Conservation (phyloP, 2,797 vertebrate species). For the Gobio occitaniae region DNA sequence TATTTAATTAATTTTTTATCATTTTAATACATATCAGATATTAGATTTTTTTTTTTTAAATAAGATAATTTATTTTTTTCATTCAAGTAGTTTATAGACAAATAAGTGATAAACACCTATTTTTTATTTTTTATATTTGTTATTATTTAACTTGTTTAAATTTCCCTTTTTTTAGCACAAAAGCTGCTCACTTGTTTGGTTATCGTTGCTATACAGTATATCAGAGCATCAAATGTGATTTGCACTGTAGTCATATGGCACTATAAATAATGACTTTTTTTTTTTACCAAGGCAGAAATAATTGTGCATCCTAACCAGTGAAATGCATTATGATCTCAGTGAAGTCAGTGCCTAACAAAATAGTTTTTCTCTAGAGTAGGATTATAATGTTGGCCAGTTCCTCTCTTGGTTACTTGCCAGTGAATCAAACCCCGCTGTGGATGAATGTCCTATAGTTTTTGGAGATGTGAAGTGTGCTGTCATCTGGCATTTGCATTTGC, state of each 20-base stretch:
- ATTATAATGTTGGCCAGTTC: constrained; percentile 19
- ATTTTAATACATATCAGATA: neutral
- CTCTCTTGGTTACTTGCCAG: constrained; percentile 9
- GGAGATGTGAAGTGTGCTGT: constrained; percentile 19
- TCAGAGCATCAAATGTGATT: neutral
- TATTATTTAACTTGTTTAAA: neutral
- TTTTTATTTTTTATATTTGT: too few relatives aligned
- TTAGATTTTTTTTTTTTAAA: neutral
- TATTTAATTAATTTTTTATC: neutral
- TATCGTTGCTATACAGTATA: neutral
- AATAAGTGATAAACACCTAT: neutral
- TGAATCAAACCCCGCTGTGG: constrained; percentile 20
- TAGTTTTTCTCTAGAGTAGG: neutral
- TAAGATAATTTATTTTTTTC: too few relatives aligned
- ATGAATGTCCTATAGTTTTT: constrained; percentile 17
- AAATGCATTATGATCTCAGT: neutral
- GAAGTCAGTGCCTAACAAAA: neutral
- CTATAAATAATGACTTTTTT: neutral
- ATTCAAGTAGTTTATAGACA: neutral
- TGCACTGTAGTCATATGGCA: neutral
- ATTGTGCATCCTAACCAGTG: neutral
- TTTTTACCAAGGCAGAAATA: neutral
- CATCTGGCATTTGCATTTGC: constrained; percentile 16
- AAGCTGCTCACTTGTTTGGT: neutral
- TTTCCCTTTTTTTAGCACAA: neutral